Conservation (phyloP, 1,140 invertebrate species). For the Ridgeia piscesae region DNA sequence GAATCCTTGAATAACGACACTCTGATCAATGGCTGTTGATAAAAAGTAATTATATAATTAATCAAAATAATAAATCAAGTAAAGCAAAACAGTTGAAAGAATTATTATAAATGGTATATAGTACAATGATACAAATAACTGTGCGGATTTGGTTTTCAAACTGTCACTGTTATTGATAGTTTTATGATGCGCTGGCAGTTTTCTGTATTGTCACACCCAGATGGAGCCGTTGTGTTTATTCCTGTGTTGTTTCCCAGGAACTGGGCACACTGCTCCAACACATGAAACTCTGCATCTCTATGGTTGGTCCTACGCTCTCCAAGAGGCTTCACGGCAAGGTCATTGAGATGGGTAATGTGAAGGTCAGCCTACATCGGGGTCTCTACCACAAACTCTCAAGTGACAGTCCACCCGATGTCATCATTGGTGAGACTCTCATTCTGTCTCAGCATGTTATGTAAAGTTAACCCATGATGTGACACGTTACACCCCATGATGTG, state of each 20-base stretch:
- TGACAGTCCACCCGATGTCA: conserved; percentile 26
- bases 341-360: conserved; percentile 27
- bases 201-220: not conserved
- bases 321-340: conserved; percentile 20
- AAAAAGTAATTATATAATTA: no score
- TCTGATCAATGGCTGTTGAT: no score
- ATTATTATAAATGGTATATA: no score
- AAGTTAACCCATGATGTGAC: no score
- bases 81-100: no score
- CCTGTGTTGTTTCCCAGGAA: conserved; percentile 29
- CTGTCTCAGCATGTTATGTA: no score
- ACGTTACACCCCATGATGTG: no score
- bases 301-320: conserved; percentile 31
- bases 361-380: conserved; percentile 24
- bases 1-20: no score
- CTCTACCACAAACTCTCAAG: conserved; percentile 31
- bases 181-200: not conserved
- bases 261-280: conserved; percentile 27
- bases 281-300: conserved; percentile 24
- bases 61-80: no score
- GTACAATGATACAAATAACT: no score
- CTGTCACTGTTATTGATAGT: no score
- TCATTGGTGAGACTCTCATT: conserved; percentile 30
- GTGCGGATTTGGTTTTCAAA: no score
- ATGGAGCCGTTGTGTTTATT: not conserved